Conservation (phyloP, 2,888 invertebrate species). For the Dryobotodes eremita region DNA sequence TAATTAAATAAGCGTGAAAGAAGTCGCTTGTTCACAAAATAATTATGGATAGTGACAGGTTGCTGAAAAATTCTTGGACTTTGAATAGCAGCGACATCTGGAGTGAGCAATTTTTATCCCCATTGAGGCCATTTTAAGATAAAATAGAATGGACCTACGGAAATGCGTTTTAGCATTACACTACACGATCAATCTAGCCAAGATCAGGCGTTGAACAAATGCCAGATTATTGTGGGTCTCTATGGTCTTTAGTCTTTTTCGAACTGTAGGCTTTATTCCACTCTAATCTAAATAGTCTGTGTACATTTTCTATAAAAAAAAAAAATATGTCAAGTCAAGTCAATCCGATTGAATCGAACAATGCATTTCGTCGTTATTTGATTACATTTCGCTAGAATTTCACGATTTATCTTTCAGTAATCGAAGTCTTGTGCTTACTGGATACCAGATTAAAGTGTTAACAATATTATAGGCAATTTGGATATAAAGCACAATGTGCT, state of each 20-base stretch:
- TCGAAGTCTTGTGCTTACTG: constrained; percentile 9
- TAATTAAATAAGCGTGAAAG: no score
- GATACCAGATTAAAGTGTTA: constrained; percentile 1
- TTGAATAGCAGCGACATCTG: no score
- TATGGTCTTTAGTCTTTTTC: background rate
- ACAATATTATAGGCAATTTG: background rate
- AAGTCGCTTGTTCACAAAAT: no score
- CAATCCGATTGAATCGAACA: constrained; percentile 37
- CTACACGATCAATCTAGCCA: background rate
- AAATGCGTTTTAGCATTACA: background rate
- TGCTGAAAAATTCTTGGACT: no score
- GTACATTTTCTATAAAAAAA: background rate
- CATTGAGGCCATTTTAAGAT: no score
- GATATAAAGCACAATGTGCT: constrained; percentile 37
- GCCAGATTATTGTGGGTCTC: background rate
- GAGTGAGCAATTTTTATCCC: no score
- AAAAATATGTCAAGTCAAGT: constrained; percentile 27
- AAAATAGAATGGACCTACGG: no score
- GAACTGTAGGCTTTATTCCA: background rate
- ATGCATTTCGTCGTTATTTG: constrained; percentile 40
- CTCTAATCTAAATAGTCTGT: background rate
- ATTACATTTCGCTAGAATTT: constrained; percentile 27
- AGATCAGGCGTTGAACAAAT: background rate
- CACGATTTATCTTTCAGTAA: background rate
- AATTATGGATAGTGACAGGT: no score